A percentile compares a stretch with the other conserved stretches of the same genome.
These are phyloP conservation scores for Clusia tigrina DNA, from an alignment of 2,888 invertebrate genomes.

Conservation along the genomic window DNA sequence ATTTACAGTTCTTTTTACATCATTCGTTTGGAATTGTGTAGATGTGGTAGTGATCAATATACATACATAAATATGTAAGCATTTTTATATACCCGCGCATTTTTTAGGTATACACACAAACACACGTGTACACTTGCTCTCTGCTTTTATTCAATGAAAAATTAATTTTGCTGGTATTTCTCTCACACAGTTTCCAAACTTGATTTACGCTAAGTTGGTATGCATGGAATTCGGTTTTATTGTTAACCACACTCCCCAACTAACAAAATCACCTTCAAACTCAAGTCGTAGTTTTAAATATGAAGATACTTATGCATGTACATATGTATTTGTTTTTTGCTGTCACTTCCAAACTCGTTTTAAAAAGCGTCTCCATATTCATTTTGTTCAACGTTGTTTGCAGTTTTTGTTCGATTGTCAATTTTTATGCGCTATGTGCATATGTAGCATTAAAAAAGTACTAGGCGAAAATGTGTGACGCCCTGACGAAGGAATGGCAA, in stretches of 20 bases:
- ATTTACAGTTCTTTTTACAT: too few relatives aligned
- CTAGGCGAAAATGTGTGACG: too few relatives aligned
- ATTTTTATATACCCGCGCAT: background rate
- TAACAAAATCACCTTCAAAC: background rate
- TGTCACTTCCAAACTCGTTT: background rate
- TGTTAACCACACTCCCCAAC: background rate
- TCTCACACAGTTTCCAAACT: conserved; percentile 3
- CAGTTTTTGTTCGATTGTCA: too few relatives aligned
- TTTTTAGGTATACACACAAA: background rate
- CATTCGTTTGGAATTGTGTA: too few relatives aligned
- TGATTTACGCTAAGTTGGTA: conserved; percentile 17
- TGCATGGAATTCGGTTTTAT: conserved; percentile 22
- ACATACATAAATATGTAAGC: too few relatives aligned
- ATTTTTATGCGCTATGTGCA: too few relatives aligned
- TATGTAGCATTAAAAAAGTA: too few relatives aligned
- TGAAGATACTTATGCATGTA: too few relatives aligned
- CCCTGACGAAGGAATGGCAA: too few relatives aligned
- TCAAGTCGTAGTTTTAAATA: background rate
- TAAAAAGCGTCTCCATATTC: too few relatives aligned
- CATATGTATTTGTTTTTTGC: background rate
- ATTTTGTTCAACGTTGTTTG: too few relatives aligned
- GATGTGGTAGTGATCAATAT: too few relatives aligned
- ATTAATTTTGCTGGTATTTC: background rate
- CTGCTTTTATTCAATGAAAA: conserved; percentile 24
- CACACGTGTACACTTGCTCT: background rate